Percentiles rank a stretch among this genome's conserved stretches.
Evolutionary conservation across 1,140 invertebrate species (phyloP).

Genomic region (Drosophila erecta): DNA sequence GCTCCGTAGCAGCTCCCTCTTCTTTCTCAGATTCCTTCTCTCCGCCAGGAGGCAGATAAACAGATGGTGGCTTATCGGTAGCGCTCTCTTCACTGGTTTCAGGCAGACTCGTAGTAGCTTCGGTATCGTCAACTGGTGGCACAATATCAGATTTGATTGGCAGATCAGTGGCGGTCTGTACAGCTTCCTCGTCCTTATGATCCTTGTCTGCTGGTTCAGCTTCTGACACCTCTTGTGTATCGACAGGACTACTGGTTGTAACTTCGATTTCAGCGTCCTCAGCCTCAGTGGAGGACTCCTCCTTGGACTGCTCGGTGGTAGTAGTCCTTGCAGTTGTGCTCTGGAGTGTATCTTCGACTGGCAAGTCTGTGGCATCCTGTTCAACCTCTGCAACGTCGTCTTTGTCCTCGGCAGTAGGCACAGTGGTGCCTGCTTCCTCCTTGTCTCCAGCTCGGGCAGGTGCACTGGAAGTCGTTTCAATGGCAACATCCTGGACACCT

Average conservation of each 20-base stretch:
- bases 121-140: slow-evolving; percentile 21
- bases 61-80: slow-evolving; percentile 40
- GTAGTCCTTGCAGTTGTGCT: slow-evolving; percentile 31
- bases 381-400: slow-evolving; percentile 32
- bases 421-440: slow-evolving; percentile 15
- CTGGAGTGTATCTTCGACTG: slow-evolving; percentile 12
- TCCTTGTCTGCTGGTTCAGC: slow-evolving; percentile 22
- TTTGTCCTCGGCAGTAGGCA: slow-evolving; percentile 12
- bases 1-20: slow-evolving; percentile 27
- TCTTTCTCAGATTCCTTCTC: slow-evolving; percentile 27
- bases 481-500: slow-evolving; percentile 18
- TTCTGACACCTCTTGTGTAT: slow-evolving; percentile 21
- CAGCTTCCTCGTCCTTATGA: slow-evolving; percentile 32
- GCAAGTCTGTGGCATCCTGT: slow-evolving; percentile 36
- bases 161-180: slow-evolving; percentile 31
- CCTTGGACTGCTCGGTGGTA: slow-evolving; percentile 48
- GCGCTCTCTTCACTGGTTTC: slow-evolving; percentile 25
- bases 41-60: slow-evolving; percentile 54
- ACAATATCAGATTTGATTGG: slow-evolving; percentile 43
- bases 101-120: slow-evolving; percentile 33
- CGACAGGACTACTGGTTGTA: slow-evolving; percentile 32
- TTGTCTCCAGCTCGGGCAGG: slow-evolving; percentile 34
- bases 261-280: slow-evolving; percentile 33
- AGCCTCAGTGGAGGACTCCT: slow-evolving; percentile 41
- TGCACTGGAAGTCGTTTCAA: slow-evolving; percentile 27